Evolutionary conservation across 2,888 invertebrate genomes (phyloP), one percentile per base, ranked within the genome.

Genomic region (Brachyptera risi): DNA sequence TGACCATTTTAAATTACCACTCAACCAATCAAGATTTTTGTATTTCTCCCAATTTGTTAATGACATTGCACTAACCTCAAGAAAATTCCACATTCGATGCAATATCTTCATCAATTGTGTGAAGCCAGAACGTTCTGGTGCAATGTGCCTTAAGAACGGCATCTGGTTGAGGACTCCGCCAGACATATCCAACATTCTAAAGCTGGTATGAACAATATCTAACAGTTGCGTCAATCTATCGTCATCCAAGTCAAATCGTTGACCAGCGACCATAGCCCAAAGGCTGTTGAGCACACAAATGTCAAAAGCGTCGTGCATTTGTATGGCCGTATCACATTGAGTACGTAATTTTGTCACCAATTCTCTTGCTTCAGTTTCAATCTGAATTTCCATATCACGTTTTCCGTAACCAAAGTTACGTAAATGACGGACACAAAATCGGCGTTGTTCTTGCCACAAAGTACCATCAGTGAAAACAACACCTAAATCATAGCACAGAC

Each of bases 201-300:
- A 89, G 4, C 81, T 80, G 63, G 83, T 80, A 68, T 84, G 80
- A 35, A 87, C 82, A 1, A 79, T 74, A 59, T 80, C 74, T 35
- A 87, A 75, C 4, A 88, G 74, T 37, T 77, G 71, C 31, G 73
- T 75, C 11, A 87, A 70, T 24, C 79, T 78, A 19, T 73, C 70
- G 68, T 88, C 85, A 31, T 82, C 77, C 54, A 84, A 77, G 38
- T 81, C 75, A 69, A 85, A 65, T 15, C 85, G 78, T 73, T 79
- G 75, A 68, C 87, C 86, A 54, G 88, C 87, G 56, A 86, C 78
- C 75, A 85, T 83, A 21, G 79, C 80, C 89, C 88, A 89, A 17
- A 88, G 71, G 0, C 83, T 80, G 71, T 88, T 88, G 64, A 88
- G 73, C 1, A 87, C 83, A 0, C 84, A 79, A 38, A 84, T 74